Percentiles rank a stretch among this genome's conserved stretches.
phyloP scores from a whole-genome alignment of 2,797 vertebrate species.

The Cossypha heuglini region DNA sequence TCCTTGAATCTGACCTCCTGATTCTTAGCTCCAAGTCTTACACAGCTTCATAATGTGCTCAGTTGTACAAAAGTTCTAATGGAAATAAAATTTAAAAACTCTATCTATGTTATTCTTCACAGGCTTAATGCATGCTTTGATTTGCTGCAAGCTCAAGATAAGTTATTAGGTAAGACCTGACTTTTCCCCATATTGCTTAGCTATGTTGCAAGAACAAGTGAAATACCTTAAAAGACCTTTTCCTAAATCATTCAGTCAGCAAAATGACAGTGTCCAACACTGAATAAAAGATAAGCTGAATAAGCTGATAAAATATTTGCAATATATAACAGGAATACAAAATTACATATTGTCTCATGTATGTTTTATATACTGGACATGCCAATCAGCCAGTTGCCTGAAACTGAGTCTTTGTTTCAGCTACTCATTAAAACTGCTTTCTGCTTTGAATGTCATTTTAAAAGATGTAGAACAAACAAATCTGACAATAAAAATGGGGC shows the following conservation, averaged over 20 bases:
- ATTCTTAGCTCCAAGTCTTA: not conserved
- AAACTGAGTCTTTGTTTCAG: not conserved
- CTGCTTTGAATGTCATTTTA: not conserved
- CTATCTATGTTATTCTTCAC: not conserved
- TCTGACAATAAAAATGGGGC: not conserved
- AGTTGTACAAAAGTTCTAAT: not conserved
- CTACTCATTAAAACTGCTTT: not conserved
- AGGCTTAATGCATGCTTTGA: not conserved
- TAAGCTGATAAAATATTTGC: not conserved
- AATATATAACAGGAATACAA: not conserved
- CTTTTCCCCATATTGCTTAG: not conserved
- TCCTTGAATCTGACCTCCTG: not conserved
- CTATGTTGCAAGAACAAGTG: rapidly evolving
- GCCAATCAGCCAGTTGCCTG: not conserved
- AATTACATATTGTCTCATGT: not conserved
- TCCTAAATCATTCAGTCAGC: not conserved
- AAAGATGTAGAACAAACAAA: not conserved
- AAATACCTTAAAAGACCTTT: not conserved
- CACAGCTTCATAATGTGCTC: not conserved
- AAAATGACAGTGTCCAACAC: not conserved
- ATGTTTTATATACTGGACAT: not conserved
- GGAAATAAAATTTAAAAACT: not conserved
- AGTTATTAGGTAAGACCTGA: not conserved
- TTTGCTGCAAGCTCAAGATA: not conserved
- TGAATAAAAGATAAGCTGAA: not conserved